Evolutionary conservation across 2,888 invertebrate species (phyloP).

Genomic region (Rhogogaster chlorosoma): DNA sequence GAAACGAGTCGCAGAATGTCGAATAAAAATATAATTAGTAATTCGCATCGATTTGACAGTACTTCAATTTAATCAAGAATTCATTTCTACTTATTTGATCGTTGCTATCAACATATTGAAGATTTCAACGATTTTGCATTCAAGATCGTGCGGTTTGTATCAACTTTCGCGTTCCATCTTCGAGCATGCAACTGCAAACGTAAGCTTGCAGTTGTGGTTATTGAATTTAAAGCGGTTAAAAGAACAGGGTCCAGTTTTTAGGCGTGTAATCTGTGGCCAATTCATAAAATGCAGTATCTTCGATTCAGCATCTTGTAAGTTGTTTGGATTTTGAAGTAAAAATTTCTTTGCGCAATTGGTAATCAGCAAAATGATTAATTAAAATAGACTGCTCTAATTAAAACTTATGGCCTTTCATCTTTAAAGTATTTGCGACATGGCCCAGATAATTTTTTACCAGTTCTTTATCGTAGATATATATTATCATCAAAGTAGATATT

Average conservation of each 20-base stretch:
- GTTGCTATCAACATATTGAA: not conserved
- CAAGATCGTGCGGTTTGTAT: not conserved
- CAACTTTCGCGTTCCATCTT: not conserved
- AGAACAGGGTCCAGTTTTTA: not conserved
- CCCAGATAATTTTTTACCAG: not conserved
- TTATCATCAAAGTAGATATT: slow-evolving; percentile 22
- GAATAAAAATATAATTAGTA: not conserved
- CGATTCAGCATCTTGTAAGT: not conserved
- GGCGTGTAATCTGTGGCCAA: not conserved
- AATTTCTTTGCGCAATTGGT: not conserved
- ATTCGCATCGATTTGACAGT: too few species aligned
- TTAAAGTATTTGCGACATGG: not conserved
- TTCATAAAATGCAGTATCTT: not conserved
- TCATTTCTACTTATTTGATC: not conserved
- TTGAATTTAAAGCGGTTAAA: not conserved
- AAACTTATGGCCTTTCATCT: not conserved
- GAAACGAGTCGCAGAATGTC: not conserved
- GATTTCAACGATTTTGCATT: not conserved
- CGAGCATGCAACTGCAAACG: not conserved
- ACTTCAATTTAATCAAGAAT: not conserved
- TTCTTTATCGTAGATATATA: not conserved
- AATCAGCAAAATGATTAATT: not conserved
- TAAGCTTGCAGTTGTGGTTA: not conserved
- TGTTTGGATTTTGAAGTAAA: not conserved
- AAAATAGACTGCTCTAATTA: not conserved